These are phyloP conservation scores for Monopterus albus DNA, from an alignment of 2,113 vertebrate genomes.

Conservation along the genomic window DNA sequence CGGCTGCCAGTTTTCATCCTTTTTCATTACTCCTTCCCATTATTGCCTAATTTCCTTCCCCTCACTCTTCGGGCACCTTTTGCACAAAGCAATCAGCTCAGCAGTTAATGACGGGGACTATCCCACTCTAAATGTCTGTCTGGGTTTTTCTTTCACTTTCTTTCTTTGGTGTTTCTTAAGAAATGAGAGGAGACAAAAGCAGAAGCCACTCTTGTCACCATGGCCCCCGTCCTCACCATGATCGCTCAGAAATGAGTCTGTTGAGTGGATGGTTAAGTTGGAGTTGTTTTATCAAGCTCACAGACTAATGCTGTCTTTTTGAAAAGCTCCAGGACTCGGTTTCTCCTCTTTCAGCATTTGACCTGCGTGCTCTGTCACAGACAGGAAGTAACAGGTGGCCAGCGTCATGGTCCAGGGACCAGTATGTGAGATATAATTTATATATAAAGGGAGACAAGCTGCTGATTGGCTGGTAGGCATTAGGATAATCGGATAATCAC, in stretches of 20 bases:
- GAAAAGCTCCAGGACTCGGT: constrained; percentile 8
- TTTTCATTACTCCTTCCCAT: constrained; percentile 81
- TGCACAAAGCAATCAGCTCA: constrained; percentile 80
- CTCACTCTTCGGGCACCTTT: constrained; percentile 70
- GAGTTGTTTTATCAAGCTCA: constrained; percentile 45
- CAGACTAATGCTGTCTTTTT: constrained; percentile 45
- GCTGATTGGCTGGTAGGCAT: constrained; percentile 14
- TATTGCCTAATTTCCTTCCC: constrained; percentile 82
- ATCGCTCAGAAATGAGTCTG: constrained; percentile 55
- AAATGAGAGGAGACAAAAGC: constrained; percentile 72
- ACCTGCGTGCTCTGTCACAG: neutral
- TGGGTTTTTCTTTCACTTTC: constrained; percentile 6
- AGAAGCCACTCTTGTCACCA: constrained; percentile 31
- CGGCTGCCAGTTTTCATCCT: constrained; percentile 79
- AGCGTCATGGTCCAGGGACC: neutral
- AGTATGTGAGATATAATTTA: neutral
- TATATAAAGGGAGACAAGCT: neutral
- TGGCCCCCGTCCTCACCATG: constrained; percentile 22
- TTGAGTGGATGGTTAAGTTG: constrained; percentile 29
- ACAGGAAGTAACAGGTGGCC: constrained; percentile 46
- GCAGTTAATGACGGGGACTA: constrained; percentile 72
- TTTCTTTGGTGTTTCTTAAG: constrained; percentile 31
- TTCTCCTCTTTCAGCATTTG: neutral
- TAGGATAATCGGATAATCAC: no score
- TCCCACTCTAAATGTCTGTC: constrained; percentile 48